Conservation (phyloP, 2,888 invertebrate genomes). For the Spicauda simplicius region DNA sequence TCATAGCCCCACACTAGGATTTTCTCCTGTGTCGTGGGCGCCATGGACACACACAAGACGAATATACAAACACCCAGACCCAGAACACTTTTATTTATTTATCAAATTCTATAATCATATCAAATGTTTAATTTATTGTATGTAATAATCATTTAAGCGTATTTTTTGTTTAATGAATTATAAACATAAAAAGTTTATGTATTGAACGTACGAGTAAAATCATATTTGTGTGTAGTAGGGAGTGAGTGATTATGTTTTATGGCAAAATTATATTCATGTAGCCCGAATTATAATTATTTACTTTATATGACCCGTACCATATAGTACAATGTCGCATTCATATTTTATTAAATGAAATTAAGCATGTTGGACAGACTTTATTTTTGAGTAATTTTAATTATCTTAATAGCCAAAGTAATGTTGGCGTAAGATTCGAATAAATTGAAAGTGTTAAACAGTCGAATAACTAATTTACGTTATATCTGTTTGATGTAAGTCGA, state of each 20-base stretch:
- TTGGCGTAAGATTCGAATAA: slow-evolving; percentile 26
- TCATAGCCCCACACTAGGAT: no score
- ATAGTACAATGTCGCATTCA: slow-evolving; percentile 71
- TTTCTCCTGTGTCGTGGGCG: no score
- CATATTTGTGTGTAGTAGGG: neutral
- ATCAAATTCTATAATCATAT: neutral
- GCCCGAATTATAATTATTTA: neutral
- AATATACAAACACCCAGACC: no score
- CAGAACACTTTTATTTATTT: no score
- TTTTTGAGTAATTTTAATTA: slow-evolving; percentile 24
- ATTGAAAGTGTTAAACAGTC: neutral
- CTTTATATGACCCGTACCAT: slow-evolving; percentile 47
- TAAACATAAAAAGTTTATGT: neutral
- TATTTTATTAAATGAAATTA: slow-evolving; percentile 24
- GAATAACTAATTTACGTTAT: slow-evolving; percentile 17
- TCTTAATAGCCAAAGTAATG: neutral
- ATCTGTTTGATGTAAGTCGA: slow-evolving; percentile 20
- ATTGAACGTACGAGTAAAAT: neutral
- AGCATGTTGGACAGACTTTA: slow-evolving; percentile 1
- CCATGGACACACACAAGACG: no score
- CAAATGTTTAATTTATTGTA: neutral
- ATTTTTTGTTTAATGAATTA: neutral
- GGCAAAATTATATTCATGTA: neutral
- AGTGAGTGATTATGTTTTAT: neutral
- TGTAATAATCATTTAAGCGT: neutral